Conservation (phyloP, 2,888 invertebrate genomes). For the Cephus spinipes region DNA sequence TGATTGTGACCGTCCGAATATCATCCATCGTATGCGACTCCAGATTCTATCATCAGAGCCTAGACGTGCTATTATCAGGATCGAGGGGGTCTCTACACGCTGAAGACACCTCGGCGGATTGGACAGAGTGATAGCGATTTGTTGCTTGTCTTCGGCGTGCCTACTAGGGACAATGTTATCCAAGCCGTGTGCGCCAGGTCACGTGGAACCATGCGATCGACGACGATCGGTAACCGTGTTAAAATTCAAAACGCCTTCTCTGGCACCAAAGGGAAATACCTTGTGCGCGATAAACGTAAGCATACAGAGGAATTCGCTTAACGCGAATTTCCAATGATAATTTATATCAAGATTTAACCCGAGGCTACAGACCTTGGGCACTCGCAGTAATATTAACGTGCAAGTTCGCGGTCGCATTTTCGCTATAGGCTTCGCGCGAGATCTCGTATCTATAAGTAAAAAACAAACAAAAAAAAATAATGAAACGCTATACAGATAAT, state of each 20-base stretch:
- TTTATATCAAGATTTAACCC: not conserved
- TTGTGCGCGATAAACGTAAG: not conserved
- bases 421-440: not conserved
- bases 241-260: not conserved
- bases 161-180: not conserved
- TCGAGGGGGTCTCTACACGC: not conserved
- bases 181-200: not conserved
- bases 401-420: not conserved
- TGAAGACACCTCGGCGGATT: not conserved
- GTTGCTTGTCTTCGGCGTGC: not conserved
- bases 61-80: not conserved
- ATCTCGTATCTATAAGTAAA: not conserved
- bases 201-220: not conserved
- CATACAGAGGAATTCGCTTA: not conserved
- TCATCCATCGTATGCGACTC: not conserved
- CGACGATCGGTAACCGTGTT: not conserved
- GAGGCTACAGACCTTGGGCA: not conserved
- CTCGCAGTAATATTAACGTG: not conserved
- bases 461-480: not conserved
- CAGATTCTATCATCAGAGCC: not conserved
- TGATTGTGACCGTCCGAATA: slow-evolving; percentile 3
- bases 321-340: not conserved
- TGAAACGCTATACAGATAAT: slow-evolving; percentile 3
- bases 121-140: not conserved
- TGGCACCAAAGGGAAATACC: not conserved